Conservation (phyloP, 2,113 vertebrate genomes). For the Zingel zingel region DNA sequence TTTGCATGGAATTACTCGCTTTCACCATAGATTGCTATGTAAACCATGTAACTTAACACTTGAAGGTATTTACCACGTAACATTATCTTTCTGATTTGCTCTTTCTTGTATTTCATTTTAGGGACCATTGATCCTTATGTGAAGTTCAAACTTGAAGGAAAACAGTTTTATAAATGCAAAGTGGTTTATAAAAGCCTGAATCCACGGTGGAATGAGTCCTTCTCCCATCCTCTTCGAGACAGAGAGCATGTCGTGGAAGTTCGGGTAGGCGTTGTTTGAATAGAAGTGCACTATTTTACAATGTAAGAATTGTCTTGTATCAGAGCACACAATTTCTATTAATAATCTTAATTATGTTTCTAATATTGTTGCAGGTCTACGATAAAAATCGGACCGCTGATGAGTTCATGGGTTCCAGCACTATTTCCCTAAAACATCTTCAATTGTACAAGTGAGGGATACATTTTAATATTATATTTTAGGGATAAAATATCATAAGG, state of each 20-base stretch:
- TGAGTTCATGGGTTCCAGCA: slow-evolving; percentile 95
- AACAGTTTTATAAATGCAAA: slow-evolving; percentile 97
- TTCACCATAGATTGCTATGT: background rate
- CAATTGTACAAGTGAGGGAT: slow-evolving; percentile 90
- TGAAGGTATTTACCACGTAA: background rate
- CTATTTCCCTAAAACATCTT: slow-evolving; percentile 84
- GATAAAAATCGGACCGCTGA: slow-evolving; percentile 93
- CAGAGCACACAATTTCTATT: background rate
- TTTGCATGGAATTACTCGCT: slow-evolving; percentile 21
- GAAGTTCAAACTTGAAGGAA: slow-evolving; percentile 96
- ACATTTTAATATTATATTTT: background rate
- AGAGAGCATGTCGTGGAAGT: slow-evolving; percentile 88
- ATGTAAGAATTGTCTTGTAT: no score
- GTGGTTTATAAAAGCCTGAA: slow-evolving; percentile 95
- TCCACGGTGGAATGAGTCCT: slow-evolving; percentile 94
- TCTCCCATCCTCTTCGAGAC: slow-evolving; percentile 90
- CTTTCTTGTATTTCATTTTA: slow-evolving; percentile 67
- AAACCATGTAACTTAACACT: background rate
- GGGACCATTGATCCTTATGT: slow-evolving; percentile 96
- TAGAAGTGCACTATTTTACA: background rate
- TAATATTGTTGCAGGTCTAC: slow-evolving; percentile 87
- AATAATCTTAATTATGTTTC: background rate
- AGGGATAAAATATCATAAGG: background rate
- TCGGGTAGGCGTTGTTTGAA: slow-evolving; percentile 84
- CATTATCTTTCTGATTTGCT: slow-evolving; percentile 16